Evolutionary conservation across 2,888 invertebrate species (phyloP).

Genomic region (Gandaritis pyraliata): DNA sequence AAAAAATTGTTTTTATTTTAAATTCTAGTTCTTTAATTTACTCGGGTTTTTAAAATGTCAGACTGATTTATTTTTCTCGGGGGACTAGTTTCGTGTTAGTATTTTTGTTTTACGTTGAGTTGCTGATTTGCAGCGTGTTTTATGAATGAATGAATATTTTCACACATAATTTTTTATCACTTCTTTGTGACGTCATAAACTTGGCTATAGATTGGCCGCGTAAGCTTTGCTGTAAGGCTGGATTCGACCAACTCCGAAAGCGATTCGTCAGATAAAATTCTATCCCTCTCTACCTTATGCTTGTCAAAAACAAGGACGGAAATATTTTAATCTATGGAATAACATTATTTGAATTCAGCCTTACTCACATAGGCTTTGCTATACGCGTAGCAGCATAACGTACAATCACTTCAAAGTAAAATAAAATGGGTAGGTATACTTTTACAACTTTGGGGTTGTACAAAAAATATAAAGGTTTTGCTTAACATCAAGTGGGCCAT

Average conservation of each 20-base stretch:
- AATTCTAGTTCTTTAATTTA: conserved; percentile 25
- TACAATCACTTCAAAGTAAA: too few species aligned
- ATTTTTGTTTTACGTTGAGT: not conserved
- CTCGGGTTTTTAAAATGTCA: conserved; percentile 25
- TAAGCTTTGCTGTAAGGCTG: not conserved
- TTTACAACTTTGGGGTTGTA: too few species aligned
- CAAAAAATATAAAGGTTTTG: too few species aligned
- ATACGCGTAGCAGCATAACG: not conserved
- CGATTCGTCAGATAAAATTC: too few species aligned
- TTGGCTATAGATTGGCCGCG: not conserved
- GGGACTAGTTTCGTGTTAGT: conserved; percentile 16
- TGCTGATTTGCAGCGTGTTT: not conserved
- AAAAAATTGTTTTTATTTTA: conserved; percentile 25
- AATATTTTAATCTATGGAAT: too few species aligned
- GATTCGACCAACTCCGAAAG: too few species aligned
- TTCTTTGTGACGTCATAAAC: too few species aligned
- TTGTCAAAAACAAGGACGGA: too few species aligned
- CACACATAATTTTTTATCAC: not conserved
- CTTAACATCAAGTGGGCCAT: too few species aligned
- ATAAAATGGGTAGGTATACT: too few species aligned
- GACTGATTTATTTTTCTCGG: conserved; percentile 27
- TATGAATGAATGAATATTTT: not conserved
- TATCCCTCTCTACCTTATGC: too few species aligned
- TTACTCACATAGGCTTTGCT: not conserved
- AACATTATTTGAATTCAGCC: too few species aligned